Base-by-base conservation (phyloP, 2,888 invertebrate genomes). In the Drosophila nr. fundita region DNA sequence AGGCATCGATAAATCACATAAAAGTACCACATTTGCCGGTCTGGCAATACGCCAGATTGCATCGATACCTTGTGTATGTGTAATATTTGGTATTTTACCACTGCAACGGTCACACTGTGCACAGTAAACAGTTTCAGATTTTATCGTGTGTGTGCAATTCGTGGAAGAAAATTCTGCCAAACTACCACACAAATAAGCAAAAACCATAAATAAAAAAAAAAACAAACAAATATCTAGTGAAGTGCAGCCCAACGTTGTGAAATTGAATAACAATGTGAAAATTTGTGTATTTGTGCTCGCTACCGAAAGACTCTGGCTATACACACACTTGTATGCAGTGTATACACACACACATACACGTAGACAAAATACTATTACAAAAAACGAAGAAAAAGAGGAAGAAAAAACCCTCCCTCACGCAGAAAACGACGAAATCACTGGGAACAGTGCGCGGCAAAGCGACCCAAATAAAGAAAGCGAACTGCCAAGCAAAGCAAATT, bases 391-490 rank as follows among this genome's bases (percentile, higher is more conserved):
- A 27, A n/a, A 24, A 57, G 38, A 57, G 42, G 40, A 40, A 49
- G 49, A 49, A 49, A 40, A 42, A 57, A 69, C 74, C 83, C 73
- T 81, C 72, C 69, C 70, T 84, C 69, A 68, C 73, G 65, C 64
- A 73, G 45, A 45, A 45, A 24, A 24, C 45, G 45, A 24, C 78
- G 69, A 55, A 72, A 69, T 68, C 64, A 69, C 69, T 81, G 72
- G 73, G 72, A 71, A 73, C 63, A 61, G 70, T 72, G 62, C 65
- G 78, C 80, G 73, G 73, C 81, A 73, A 73, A 75, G 73, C 90
- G 87, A 87, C 90, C 90, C 89, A 90, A 90, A 87, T 90, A 83
- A 80, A 85, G 83, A 82, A 71, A 80, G 73, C 71, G 73, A 83
- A 78, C 71, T 74, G 40, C 62, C 76, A 58, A 69, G 76, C 71